Base-by-base conservation (phyloP, 2,797 vertebrate genomes). In the Aplochiton taeniatus region DNA sequence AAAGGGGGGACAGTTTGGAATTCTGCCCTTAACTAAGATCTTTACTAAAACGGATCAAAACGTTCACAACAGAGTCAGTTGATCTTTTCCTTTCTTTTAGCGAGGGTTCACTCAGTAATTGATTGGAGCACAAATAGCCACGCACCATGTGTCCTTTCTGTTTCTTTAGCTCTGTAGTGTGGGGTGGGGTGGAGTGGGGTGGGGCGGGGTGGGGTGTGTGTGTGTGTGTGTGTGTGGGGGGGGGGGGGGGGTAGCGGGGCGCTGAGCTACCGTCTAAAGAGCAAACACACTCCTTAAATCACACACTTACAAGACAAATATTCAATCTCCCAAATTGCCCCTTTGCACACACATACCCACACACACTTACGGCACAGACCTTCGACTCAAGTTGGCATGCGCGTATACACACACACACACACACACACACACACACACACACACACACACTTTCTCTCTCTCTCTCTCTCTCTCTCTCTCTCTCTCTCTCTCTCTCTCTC, bases 251-350 rank as follows among this genome's bases (percentile, higher is more conserved):
- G 12, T 12, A 65, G 58, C 55, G 18, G 13, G 45, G 44, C 56
- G 59, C 49, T 63, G 65, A 65, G 66, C 47, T 20, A 62, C 65
- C 59, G 68, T 46, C 54, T 62, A 44, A 46, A 52, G 54, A 64
- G 63, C 61, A 65, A 71, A 58, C 59, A 73, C 65, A 65, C 57
- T 49, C 47, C 73, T 74, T 71, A 75, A 79, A 81, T 79, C 72
- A 70, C 54, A 77, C 51, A 57, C 45, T 68, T 63, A 75, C 64
- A 73, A 51, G 53, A 61, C 43, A 70, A 74, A 70, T 73, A 60
- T 69, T 70, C 65, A 78, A 77, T 69, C 72, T 78, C 47, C 50
- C 75, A 77, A 78, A 73, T 76, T 69, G 66, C 62, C 63, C 45
- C 42, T 61, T 68, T 58, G 31, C 11, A 19, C 18, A 17, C 18